A percentile compares a stretch with the other conserved stretches of the same genome.
Conservation (phyloP, 2,888 invertebrate species). For the Calameuta idolon region DNA sequence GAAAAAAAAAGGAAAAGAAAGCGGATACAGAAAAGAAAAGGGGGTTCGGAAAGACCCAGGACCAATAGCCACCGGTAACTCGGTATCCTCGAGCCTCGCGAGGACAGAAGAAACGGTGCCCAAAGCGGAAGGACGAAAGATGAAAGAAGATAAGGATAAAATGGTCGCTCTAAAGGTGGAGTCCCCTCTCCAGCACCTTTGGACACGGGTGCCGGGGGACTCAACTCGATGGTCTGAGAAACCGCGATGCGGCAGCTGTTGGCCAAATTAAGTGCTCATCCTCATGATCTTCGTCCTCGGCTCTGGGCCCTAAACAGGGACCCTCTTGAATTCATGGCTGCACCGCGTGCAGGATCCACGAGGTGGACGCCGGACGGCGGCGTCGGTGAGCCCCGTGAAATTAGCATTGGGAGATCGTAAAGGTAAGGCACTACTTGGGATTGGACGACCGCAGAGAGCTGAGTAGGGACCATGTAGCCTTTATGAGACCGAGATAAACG, state of each 20-base stretch:
- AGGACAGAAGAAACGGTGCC: slow-evolving; percentile 6
- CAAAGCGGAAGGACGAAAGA: slow-evolving; percentile 10
- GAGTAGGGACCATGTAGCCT: slow-evolving; percentile 23
- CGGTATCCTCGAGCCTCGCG: slow-evolving; percentile 10
- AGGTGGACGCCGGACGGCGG: no score
- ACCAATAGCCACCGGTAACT: slow-evolving; percentile 14
- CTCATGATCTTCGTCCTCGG: slow-evolving; percentile 60
- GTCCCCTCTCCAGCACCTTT: background rate
- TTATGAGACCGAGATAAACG: slow-evolving; percentile 27
- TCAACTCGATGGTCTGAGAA: slow-evolving; percentile 13
- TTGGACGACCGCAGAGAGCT: slow-evolving; percentile 40
- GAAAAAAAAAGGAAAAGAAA: background rate
- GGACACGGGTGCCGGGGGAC: slow-evolving; percentile 29
- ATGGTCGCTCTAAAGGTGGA: slow-evolving; percentile 18
- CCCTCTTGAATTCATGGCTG: no score
- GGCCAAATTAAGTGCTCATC: slow-evolving; percentile 68
- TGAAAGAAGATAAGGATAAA: slow-evolving; percentile 36
- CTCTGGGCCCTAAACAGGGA: no score
- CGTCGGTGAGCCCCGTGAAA: slow-evolving; percentile 59
- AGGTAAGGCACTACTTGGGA: slow-evolving; percentile 49
- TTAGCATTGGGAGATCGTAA: slow-evolving; percentile 65
- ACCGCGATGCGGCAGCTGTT: slow-evolving; percentile 62
- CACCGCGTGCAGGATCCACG: no score
- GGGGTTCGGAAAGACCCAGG: slow-evolving; percentile 13
- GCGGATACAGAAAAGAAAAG: slow-evolving; percentile 12